These are phyloP conservation scores for Mixornis gularis DNA, from an alignment of 2,113 vertebrate genomes.

Conservation along the genomic window DNA sequence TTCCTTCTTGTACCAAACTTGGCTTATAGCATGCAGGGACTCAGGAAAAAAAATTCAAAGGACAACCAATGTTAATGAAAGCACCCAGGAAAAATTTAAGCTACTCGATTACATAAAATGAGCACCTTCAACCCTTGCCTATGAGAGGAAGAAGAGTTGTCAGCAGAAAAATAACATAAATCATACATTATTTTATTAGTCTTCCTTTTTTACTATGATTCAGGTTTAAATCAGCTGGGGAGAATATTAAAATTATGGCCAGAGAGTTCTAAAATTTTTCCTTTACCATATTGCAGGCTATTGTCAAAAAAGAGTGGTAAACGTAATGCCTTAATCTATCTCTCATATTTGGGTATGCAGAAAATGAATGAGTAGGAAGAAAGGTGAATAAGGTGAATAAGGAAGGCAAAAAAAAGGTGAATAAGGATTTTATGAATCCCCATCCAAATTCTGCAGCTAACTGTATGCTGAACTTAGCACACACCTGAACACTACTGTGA, in stretches of 20 bases:
- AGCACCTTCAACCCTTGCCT: not conserved
- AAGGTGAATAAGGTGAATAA: not conserved
- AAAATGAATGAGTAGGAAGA: not conserved
- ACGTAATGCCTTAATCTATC: not conserved
- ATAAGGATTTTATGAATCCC: not conserved
- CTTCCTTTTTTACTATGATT: not conserved
- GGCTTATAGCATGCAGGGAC: not conserved
- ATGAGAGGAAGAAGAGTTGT: not conserved
- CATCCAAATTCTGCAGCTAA: not conserved
- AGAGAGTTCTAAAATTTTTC: not conserved
- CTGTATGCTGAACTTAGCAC: not conserved
- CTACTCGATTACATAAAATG: not conserved
- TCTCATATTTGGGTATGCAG: not conserved
- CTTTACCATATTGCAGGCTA: not conserved
- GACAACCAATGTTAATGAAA: not conserved
- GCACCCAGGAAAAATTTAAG: not conserved
- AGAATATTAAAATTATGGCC: not conserved
- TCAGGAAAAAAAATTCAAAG: not conserved
- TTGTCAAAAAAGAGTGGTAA: not conserved
- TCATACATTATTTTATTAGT: not conserved
- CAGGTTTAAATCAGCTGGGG: not conserved
- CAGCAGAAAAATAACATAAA: not conserved
- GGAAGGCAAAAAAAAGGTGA: not conserved
- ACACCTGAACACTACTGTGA: not conserved
- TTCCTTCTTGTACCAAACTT: not conserved